phyloP scores from a whole-genome alignment of 2,113 vertebrate genomes.

The Pantherophis guttatus region DNA sequence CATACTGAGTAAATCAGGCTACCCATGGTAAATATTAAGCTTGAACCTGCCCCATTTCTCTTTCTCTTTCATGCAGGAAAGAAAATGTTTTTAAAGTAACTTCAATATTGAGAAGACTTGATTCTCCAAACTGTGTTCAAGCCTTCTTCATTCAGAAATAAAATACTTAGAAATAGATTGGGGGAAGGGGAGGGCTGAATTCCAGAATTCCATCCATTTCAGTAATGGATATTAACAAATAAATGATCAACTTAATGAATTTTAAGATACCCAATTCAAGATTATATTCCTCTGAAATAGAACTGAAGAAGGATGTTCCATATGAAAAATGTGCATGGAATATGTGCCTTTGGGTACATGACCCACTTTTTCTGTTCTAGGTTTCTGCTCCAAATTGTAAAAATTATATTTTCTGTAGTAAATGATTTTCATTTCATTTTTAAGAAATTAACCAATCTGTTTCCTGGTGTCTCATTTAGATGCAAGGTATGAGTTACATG shows the following conservation, averaged over 20 bases:
- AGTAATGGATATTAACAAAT: not conserved
- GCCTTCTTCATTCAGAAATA: not conserved
- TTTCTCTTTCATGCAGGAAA: not conserved
- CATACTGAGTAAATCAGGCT: not conserved
- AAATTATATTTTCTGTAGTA: not conserved
- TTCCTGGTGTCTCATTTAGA: not conserved
- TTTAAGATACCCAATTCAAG: not conserved
- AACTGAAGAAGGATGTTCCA: not conserved
- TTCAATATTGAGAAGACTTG: not conserved
- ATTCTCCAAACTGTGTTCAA: not conserved
- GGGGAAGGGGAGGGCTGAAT: not conserved
- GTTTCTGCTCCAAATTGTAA: not conserved
- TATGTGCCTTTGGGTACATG: not conserved
- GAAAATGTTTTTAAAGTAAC: not conserved
- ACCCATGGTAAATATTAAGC: not conserved
- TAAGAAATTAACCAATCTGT: not conserved
- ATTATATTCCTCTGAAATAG: not conserved
- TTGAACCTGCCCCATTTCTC: not conserved
- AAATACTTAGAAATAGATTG: not conserved
- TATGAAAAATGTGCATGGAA: not conserved
- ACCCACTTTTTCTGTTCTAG: not conserved
- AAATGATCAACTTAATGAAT: not conserved
- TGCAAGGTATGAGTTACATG: not conserved
- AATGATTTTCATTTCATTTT: not conserved
- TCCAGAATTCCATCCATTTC: not conserved